Evolutionary conservation across 2,797 vertebrate species (phyloP).

Genomic region (Danio aesculapii): DNA sequence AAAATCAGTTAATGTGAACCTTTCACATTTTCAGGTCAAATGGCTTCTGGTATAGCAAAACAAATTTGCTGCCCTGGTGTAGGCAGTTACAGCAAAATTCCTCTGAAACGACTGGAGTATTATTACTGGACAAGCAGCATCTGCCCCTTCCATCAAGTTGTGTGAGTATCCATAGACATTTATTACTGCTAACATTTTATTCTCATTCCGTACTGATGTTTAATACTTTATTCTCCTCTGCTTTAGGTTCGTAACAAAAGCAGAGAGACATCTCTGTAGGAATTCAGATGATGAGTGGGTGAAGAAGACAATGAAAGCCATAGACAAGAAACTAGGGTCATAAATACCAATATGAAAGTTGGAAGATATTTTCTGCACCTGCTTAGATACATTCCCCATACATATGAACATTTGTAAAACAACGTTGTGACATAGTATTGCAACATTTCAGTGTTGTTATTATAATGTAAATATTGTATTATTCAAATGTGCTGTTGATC

Average conservation of each 20-base stretch:
- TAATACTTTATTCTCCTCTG: not conserved
- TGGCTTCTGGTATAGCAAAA: rapidly evolving
- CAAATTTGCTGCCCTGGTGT: not conserved
- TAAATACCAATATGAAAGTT: not conserved
- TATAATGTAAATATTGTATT: not conserved
- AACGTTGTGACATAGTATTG: not conserved
- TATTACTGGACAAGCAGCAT: slow-evolving; percentile 19
- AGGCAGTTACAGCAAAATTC: not conserved
- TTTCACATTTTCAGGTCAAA: not conserved
- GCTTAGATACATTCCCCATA: not conserved
- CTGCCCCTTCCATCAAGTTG: not conserved
- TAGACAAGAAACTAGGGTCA: not conserved
- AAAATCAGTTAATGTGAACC: too few species aligned
- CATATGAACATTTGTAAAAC: not conserved
- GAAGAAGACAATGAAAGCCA: not conserved
- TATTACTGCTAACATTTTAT: not conserved
- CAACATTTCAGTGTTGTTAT: not conserved
- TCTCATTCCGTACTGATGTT: not conserved
- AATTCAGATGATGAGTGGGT: not conserved
- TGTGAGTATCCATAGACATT: slow-evolving; percentile 34
- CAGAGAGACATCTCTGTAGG: not conserved
- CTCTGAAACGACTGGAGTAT: not conserved
- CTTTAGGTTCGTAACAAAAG: slow-evolving; percentile 6
- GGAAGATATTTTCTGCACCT: too few species aligned
- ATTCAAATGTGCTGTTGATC: not conserved